Evolutionary conservation across 2,113 vertebrate genomes (phyloP).

Genomic region (Epinephelus moara): DNA sequence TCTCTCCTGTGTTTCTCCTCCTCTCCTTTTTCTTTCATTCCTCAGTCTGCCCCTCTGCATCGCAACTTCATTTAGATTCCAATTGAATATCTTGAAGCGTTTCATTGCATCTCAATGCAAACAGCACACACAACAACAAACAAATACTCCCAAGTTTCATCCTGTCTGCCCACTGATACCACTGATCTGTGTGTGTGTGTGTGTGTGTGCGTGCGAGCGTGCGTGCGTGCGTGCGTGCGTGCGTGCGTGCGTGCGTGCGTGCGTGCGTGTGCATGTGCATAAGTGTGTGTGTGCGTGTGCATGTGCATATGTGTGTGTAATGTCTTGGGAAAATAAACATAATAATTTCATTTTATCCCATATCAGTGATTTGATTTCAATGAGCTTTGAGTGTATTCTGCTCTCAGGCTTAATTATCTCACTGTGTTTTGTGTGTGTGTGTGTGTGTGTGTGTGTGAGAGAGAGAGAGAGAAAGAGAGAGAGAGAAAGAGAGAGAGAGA

Average conservation of each 20-base stretch:
- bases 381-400: background rate
- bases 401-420: background rate
- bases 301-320: background rate
- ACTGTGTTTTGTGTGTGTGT: background rate
- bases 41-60: background rate
- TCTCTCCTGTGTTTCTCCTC: background rate
- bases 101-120: background rate
- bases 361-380: background rate
- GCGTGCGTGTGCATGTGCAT: background rate
- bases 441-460: constrained; percentile 9
- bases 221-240: background rate
- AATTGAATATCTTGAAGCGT: background rate
- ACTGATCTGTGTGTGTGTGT: background rate
- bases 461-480: too few relatives aligned
- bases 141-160: too few relatives aligned
- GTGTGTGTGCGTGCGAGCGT: background rate
- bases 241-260: background rate
- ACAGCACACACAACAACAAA: background rate
- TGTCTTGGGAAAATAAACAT: background rate
- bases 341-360: background rate
- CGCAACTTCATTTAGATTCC: background rate
- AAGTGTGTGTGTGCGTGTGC: too few relatives aligned
- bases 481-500: too few relatives aligned
- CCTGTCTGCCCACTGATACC: background rate
- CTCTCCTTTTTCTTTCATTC: background rate